These are phyloP conservation scores for Amyelois transitella DNA, from an alignment of 1,140 invertebrate genomes.

Conservation along the genomic window DNA sequence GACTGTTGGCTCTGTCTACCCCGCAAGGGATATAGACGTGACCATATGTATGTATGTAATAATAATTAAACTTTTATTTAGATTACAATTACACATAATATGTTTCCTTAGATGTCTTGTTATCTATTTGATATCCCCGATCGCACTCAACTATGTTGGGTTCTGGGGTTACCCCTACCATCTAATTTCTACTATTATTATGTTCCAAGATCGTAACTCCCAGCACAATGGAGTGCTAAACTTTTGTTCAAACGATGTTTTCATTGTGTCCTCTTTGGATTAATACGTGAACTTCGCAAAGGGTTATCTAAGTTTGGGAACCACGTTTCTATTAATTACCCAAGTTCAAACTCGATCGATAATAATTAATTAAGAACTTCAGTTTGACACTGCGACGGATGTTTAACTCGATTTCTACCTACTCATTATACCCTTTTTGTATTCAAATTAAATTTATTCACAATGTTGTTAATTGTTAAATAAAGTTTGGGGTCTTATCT, in stretches of 20 bases:
- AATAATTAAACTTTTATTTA: too few species aligned
- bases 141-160: too few species aligned
- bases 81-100: too few species aligned
- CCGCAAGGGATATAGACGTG: too few species aligned
- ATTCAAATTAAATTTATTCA: constrained; percentile 5
- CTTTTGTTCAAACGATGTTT: constrained; percentile 41
- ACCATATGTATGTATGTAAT: too few species aligned
- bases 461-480: neutral
- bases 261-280: constrained; percentile 53
- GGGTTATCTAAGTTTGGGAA: constrained; percentile 57
- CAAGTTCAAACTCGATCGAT: constrained; percentile 45
- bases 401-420: constrained; percentile 5
- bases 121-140: too few species aligned
- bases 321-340: constrained; percentile 62
- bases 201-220: constrained; percentile 12
- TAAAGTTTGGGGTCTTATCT: neutral
- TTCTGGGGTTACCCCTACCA: too few species aligned
- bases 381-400: constrained; percentile 23
- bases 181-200: neutral
- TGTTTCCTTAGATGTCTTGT: too few species aligned
- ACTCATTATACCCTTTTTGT: constrained; percentile 10
- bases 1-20: too few species aligned
- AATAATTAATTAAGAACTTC: constrained; percentile 60
- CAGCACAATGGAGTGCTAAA: constrained; percentile 38
- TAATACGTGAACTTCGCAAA: constrained; percentile 59